Evolutionary conservation across 2,797 vertebrate species (phyloP), one percentile per base, ranked within the genome.

Genomic region (Siniperca undulata): DNA sequence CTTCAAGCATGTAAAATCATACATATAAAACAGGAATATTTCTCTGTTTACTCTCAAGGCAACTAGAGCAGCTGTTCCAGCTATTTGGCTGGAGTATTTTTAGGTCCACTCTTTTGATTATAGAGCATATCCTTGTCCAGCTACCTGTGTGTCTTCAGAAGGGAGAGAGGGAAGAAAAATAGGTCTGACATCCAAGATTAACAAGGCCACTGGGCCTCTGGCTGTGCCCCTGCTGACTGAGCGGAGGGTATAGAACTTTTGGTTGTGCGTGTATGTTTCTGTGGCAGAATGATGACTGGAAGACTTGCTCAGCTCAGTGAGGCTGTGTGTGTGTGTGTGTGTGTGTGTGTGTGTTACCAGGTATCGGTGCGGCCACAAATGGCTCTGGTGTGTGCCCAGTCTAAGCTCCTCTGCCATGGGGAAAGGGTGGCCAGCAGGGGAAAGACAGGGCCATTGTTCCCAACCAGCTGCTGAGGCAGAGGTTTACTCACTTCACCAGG

Each of bases 81-180:
- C 71, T 48, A 87, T 92, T 89, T 84, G 83, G 82, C 74, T 9
- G 22, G 9, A 72, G 76, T 91, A 89, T 89, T 86, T 92, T 91
- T 83, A 78, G 78, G 62, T 70, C 50, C 74, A 50, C 70, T 86
- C 73, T 90, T 91, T 92, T 87, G 77, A 90, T 87, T 86, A 66
- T 64, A 36, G 60, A 19, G 60, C 67, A 66, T 68, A 81, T 87
- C 71, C 83, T 76, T 70, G 80, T 91, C 80, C 87, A 80, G 86
- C 78, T 91, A 94, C 92, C 91, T 94, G 88, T 83, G 86, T 89
- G 88, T 93, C 88, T 91, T 91, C 38, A 77, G 79, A 74, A 55
- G 34, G 61, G 80, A 59, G 42, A 60, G 68, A 76, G 69, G 90
- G 76, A 93, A 89, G 76, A 78, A 87, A 90, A 92, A 88, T 71